phyloP scores from a whole-genome alignment of 1,140 invertebrate species.

The Contarinia nasturtii region DNA sequence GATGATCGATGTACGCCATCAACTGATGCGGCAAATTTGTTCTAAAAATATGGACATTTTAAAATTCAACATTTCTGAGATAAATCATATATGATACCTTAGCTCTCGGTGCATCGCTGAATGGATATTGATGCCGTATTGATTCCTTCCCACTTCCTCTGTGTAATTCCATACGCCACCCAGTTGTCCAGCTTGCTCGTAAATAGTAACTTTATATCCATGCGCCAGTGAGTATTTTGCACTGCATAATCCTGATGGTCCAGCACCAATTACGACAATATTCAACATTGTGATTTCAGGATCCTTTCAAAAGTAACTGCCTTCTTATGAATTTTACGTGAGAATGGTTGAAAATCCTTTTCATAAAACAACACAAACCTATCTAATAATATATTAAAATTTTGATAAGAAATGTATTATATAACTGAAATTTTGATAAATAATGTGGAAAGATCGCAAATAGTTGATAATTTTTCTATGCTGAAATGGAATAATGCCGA shows the following conservation, averaged over 20 bases:
- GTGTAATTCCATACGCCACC: constrained; percentile 2
- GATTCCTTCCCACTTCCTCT: constrained; percentile 34
- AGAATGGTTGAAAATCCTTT: no score
- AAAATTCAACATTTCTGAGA: neutral
- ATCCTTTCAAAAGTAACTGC: no score
- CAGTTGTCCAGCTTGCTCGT: neutral
- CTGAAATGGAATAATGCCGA: no score
- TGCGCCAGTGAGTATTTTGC: constrained; percentile 20
- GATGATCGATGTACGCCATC: constrained; percentile 49
- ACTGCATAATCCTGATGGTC: constrained; percentile 36
- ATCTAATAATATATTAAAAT: no score
- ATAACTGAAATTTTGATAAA: no score
- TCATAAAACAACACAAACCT: no score
- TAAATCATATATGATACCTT: neutral
- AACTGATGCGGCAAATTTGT: constrained; percentile 53
- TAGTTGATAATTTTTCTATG: no score
- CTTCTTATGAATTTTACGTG: no score
- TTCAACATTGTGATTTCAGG: no score
- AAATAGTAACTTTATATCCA: constrained; percentile 7
- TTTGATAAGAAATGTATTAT: no score
- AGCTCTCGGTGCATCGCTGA: no score
- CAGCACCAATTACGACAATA: constrained; percentile 35
- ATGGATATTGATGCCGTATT: constrained; percentile 50
- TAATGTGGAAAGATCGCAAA: no score
- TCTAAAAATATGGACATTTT: neutral